A percentile compares a stretch with the other conserved stretches of the same genome.
Conservation (phyloP, 2,113 vertebrate genomes). For the Chaetura pelagica region DNA sequence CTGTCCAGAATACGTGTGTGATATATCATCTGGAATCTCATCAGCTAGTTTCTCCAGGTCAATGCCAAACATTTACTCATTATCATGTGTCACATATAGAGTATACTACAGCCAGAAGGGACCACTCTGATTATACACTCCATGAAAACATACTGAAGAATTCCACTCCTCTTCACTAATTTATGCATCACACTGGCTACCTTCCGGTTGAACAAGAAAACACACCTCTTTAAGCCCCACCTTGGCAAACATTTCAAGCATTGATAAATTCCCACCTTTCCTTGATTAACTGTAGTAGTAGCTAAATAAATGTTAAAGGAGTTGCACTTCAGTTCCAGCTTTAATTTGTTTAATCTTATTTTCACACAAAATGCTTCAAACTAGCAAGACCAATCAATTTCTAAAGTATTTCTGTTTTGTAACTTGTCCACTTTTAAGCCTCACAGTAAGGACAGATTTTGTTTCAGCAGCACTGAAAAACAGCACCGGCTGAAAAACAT, state of each 20-base stretch:
- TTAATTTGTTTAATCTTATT: background rate
- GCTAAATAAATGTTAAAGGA: background rate
- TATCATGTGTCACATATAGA: fast-evolving
- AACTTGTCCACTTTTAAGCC: background rate
- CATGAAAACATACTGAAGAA: background rate
- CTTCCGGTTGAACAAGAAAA: background rate
- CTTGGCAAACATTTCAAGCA: background rate
- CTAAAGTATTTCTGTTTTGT: background rate
- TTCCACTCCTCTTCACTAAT: background rate
- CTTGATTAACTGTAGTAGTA: background rate
- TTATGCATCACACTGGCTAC: background rate
- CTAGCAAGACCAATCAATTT: background rate
- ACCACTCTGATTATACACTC: background rate
- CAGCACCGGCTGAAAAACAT: background rate
- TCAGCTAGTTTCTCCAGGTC: background rate
- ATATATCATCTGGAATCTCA: background rate
- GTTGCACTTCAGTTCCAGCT: background rate
- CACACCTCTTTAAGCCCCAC: background rate
- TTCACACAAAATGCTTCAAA: background rate
- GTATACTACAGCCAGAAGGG: background rate
- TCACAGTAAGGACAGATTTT: background rate
- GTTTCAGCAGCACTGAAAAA: background rate
- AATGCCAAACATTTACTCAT: background rate
- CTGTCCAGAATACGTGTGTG: background rate
- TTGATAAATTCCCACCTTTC: background rate